Evolutionary conservation across 2,888 invertebrate species (phyloP), one percentile per base, ranked within the genome.

Genomic region (Cryptocheilus praepositus): DNA sequence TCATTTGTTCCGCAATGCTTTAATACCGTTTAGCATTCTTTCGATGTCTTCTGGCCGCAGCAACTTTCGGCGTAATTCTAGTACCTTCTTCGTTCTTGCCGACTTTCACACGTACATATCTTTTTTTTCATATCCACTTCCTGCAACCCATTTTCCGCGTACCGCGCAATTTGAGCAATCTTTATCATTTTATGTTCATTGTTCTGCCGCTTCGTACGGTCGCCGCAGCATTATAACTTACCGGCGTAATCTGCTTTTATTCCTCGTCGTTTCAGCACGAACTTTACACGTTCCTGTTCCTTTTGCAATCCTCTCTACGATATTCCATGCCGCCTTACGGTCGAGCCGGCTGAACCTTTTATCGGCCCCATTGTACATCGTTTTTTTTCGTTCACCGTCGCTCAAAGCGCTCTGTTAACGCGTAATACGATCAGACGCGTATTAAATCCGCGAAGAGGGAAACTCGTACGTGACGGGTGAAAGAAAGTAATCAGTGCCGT

Each of bases 221-320:
- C 49, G 43, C 60, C 21, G 21, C 22, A 25, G 46, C 59, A 56
- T 61, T 71, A 74, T 70, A 76, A 76, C 67, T 79, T 73, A 75
- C 76, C 36, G 66, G 64, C 66, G 71, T 78, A 74, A 73, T 76
- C 70, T 63, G 68, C 73, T 82, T 82, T 79, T 77, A 74, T 56
- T 74, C 63, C 62, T 52, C 64, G 71, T 70, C 72, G 70, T 75
- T 64, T 19, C 70, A 62, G 64, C 67, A 67, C 68, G 64, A 69
- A 55, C 64, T 61, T 49, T 65, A 44, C 52, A 52, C 19, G 60
- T 64, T 60, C 36, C 52, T 51, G 18, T 65, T 65, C 55, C 16
- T 22, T 36, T 54, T 46, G 16, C 21, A 64, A 59, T 28, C 28
- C 43, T 15, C 28, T 44, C 5, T 55, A 57, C 28, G 53, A 53